Evolutionary conservation across 2,113 vertebrate genomes (phyloP).

Genomic region (Chaetodon auriga): DNA sequence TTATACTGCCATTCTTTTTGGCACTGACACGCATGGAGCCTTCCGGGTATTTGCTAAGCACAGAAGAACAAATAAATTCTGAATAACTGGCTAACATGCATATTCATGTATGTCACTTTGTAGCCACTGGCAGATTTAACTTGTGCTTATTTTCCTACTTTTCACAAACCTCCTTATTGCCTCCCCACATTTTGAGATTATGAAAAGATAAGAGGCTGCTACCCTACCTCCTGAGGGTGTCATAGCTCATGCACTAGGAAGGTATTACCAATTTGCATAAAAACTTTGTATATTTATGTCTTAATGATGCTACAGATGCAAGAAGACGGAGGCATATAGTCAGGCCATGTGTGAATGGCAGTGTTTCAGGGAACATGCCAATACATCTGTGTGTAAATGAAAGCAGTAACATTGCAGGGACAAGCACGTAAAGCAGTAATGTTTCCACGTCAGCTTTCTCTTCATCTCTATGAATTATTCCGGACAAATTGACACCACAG

Average conservation of each 20-base stretch:
- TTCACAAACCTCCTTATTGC: not conserved
- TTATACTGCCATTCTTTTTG: not conserved
- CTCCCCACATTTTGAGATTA: too few relatives aligned
- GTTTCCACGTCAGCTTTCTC: too few relatives aligned
- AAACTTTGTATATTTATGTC: not conserved
- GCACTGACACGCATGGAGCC: not conserved
- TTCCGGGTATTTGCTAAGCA: too few relatives aligned
- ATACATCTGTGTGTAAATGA: too few relatives aligned
- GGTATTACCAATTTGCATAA: not conserved
- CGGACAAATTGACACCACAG: too few relatives aligned
- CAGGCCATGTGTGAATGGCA: too few relatives aligned
- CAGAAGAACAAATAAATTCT: too few relatives aligned
- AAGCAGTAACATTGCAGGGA: too few relatives aligned
- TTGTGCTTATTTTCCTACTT: not conserved
- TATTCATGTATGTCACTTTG: not conserved
- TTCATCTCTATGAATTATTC: too few relatives aligned
- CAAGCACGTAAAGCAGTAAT: too few relatives aligned
- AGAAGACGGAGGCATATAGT: not conserved
- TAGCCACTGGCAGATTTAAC: not conserved
- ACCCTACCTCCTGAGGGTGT: not conserved
- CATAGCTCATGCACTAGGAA: not conserved
- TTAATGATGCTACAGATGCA: not conserved
- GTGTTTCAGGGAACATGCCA: too few relatives aligned
- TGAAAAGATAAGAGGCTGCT: too few relatives aligned
- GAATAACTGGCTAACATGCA: not conserved